A percentile compares a stretch with the other conserved stretches of the same genome.
Evolutionary conservation across 1,140 invertebrate genomes (phyloP).

Genomic region (Zaprionus davidi): DNA sequence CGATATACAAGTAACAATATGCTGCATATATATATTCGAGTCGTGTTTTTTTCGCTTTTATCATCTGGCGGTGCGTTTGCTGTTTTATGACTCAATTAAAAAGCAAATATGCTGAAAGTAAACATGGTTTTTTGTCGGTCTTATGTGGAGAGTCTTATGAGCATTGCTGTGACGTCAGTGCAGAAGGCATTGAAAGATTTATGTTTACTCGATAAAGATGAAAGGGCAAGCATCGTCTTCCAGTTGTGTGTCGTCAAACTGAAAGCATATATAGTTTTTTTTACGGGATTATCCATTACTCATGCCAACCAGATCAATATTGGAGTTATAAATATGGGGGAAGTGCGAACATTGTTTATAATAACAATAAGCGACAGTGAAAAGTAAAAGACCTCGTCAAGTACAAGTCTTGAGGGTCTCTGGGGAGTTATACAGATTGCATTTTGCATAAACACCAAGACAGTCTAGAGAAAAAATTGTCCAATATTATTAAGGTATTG

Average conservation of each 20-base stretch:
- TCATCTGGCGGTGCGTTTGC: slow-evolving; percentile 36
- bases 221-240: slow-evolving; percentile 35
- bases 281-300: neutral
- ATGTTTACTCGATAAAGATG: slow-evolving; percentile 37
- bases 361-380: neutral
- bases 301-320: neutral
- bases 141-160: neutral
- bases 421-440: neutral
- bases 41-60: slow-evolving; percentile 56
- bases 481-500: no score
- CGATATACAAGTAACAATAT: neutral
- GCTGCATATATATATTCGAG: slow-evolving; percentile 1
- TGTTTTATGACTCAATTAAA: slow-evolving; percentile 76
- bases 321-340: neutral
- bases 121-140: slow-evolving; percentile 46
- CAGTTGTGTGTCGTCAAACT: slow-evolving; percentile 11
- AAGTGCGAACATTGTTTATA: neutral
- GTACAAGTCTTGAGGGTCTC: neutral
- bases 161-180: slow-evolving; percentile 44
- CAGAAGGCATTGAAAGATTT: slow-evolving; percentile 28
- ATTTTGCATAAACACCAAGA: neutral
- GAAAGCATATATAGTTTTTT: neutral
- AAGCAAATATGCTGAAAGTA: slow-evolving; percentile 63
- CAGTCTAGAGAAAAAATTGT: neutral
- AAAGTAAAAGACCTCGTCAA: slow-evolving; percentile 11